Evolutionary conservation across 23 tunicate genomes (phyloP).

Genomic region (Botrylloides violaceus): DNA sequence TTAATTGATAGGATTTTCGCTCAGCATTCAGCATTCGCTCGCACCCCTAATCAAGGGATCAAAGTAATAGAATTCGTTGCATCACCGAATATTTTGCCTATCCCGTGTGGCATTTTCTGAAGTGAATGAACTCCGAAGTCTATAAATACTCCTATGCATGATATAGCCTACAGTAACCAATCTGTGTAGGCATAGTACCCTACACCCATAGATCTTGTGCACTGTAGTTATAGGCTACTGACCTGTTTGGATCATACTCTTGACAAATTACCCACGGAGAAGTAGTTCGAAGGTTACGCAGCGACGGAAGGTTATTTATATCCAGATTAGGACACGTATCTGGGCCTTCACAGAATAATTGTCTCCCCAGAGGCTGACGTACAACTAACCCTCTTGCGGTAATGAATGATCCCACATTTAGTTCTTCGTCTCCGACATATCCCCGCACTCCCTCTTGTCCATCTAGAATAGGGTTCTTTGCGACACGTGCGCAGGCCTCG

Average conservation of each 20-base stretch:
- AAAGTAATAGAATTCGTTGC: too few species aligned
- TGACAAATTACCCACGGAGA: conserved; percentile 5
- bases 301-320: background rate
- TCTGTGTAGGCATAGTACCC: too few species aligned
- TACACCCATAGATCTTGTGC: too few species aligned
- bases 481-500: conserved; percentile 2
- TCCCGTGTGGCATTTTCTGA: too few species aligned
- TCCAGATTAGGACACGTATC: background rate
- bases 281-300: background rate
- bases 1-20: too few species aligned
- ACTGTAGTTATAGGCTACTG: background rate
- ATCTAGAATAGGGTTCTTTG: background rate
- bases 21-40: too few species aligned
- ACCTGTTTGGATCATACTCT: conserved; percentile 11
- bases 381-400: background rate
- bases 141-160: too few species aligned
- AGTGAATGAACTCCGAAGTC: too few species aligned
- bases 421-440: background rate
- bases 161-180: too few species aligned
- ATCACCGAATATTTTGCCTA: too few species aligned
- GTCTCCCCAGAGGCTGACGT: background rate
- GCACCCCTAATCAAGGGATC: too few species aligned
- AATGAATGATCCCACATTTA: background rate
- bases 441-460: conserved; percentile 3
- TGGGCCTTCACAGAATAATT: conserved; percentile 2